A percentile compares a stretch with the other conserved stretches of the same genome.
phyloP scores from a whole-genome alignment of 2,797 vertebrate species.

The Peromyscus attwateri region DNA sequence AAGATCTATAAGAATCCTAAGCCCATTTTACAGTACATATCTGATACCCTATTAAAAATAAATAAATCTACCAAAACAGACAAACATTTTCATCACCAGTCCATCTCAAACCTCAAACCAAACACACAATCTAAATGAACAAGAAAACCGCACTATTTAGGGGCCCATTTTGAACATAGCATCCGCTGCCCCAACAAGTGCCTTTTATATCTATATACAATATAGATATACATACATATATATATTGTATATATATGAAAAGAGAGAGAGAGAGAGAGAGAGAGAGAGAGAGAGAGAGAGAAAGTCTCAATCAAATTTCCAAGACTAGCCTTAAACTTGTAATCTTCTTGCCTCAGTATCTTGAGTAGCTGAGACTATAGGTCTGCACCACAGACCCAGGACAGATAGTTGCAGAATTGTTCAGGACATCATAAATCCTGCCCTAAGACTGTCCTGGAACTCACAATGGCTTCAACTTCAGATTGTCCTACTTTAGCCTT shows the following conservation, averaged over 20 bases:
- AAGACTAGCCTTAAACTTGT: neutral
- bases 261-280: too few species aligned
- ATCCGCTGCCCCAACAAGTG: neutral
- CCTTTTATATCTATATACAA: neutral
- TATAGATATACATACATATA: too few species aligned
- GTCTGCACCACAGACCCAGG: neutral
- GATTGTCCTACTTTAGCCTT: neutral
- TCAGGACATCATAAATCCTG: neutral
- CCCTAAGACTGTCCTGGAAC: neutral
- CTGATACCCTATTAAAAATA: slow-evolving; percentile 28
- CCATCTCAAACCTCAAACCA: neutral
- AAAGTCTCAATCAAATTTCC: neutral
- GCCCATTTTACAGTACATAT: slow-evolving; percentile 4
- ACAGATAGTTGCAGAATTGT: neutral
- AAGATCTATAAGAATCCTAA: slow-evolving; percentile 73
- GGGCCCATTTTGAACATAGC: neutral
- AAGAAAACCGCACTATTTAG: neutral
- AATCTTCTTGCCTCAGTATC: neutral
- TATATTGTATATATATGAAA: too few species aligned
- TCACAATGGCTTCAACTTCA: neutral
- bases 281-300: too few species aligned
- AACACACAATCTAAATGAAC: slow-evolving; percentile 51
- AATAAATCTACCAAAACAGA: slow-evolving; percentile 23
- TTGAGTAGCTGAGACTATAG: neutral
- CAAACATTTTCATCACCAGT: neutral